Evolutionary conservation across 2,797 vertebrate species (phyloP), one percentile per base, ranked within the genome.

Genomic region (Eleutherodactylus coqui): DNA sequence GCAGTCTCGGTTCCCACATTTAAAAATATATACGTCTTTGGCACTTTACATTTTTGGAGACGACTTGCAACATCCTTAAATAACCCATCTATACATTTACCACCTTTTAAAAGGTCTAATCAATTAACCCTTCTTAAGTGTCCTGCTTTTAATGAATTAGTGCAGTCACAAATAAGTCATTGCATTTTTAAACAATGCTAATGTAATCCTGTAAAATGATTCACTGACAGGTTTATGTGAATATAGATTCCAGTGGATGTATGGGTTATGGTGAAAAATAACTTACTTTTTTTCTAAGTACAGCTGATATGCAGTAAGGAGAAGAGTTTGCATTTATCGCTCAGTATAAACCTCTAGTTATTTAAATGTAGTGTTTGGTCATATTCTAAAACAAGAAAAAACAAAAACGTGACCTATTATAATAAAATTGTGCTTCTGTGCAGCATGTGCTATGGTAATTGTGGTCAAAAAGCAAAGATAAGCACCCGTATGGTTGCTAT

Each of bases 81-180:
- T 58, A 75, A n/a, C 70, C 62, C 86, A 87, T 84, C 82, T 81
- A 85, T 92, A 90, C 92, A 91, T 93, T 91, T 93, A 92, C 94
- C 94, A 94, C 94, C 93, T 95, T 94, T 91, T 91, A 94, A 94
- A 93, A 92, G 90, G 91, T 91, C 93, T 93, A 93, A 96, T 96
- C 95, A 95, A 96, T 96, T 96, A 96, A 96, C 93, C 93, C 93
- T 95, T 96, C 70, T 91, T 91, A 92, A 91, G 88, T 83, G 81
- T 90, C 91, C 90, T 88, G 82, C 90, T 90, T 89, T 90, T 90
- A 95, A 95, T 69, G 86, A 96, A 93, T 93, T 92, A 91, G 88
- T 90, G 89, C 94, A 92, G 92, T 93, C 91, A 83, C 95, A 93
- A 92, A 93, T 88, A 91, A 85, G 85, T 89, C 89, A 91, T 89